Evolutionary conservation across 2,113 vertebrate species (phyloP).

Genomic region (Podarcis muralis): DNA sequence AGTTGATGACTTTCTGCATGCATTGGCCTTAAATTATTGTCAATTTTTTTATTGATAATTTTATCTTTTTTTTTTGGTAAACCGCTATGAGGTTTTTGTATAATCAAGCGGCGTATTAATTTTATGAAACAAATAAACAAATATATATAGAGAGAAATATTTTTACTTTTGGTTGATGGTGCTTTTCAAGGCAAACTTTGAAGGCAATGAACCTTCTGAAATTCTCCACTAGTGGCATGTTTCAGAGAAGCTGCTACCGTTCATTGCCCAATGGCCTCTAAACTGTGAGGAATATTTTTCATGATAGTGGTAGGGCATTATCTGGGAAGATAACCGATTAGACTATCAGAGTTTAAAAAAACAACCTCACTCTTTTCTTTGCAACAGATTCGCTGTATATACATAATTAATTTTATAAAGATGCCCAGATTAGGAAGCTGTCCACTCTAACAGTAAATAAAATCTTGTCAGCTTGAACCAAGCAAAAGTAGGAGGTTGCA

Average conservation of each 20-base stretch:
- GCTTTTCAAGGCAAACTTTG: slow-evolving; percentile 27
- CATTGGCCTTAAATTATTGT: slow-evolving; percentile 25
- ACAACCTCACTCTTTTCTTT: background rate
- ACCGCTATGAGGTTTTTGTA: too few relatives aligned
- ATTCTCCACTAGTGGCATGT: background rate
- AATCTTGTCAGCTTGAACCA: background rate
- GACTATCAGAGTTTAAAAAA: background rate
- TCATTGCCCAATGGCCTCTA: background rate
- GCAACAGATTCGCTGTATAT: background rate
- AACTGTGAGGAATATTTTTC: background rate
- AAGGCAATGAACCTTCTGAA: background rate
- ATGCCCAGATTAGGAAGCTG: background rate
- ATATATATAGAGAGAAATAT: too few relatives aligned
- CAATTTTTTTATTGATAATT: background rate
- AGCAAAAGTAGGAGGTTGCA: background rate
- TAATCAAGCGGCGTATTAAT: too few relatives aligned
- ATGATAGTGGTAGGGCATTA: background rate
- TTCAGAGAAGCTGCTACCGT: background rate
- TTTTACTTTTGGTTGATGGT: background rate
- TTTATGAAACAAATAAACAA: too few relatives aligned
- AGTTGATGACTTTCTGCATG: slow-evolving; percentile 5
- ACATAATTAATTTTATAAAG: background rate
- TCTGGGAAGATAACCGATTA: background rate
- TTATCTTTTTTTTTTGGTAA: too few relatives aligned
- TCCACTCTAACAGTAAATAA: background rate